Base-by-base conservation (phyloP, 2,797 vertebrate genomes). In the Perodicticus potto region DNA sequence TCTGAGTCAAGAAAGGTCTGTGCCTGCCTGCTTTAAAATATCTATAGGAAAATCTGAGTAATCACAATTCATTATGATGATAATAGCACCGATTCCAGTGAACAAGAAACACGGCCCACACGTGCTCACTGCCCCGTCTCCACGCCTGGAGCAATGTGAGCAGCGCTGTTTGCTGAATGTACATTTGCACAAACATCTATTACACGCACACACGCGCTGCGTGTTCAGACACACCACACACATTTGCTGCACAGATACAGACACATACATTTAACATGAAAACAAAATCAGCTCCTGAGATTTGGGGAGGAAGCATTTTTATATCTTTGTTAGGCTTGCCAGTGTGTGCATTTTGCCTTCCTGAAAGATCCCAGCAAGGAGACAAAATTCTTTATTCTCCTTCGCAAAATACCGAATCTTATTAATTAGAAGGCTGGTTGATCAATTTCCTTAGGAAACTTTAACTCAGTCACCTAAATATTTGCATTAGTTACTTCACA, bases 31-130 rank as follows among this genome's bases (percentile, higher is more conserved):
- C 11, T 85, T 73, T 80, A 84, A 63, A 82, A 77, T 78, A 88
- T 45, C 77, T 76, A 92, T 34, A 81, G 45, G 29, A 53, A 90
- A 91, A 86, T 55, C 86, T 14, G 57, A 94, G 22, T 82, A 93
- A 87, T 91, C 86, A 72, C 13, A 85, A 49, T 63, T 45, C 20
- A 65, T 82, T 92, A 57, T 6, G 5, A 92, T 86, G 49, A 91
- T 29, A 88, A 63, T 37, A 82, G 29, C 27, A 29, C 2, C n/a
- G 34, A 32, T 37, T 76, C 93, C 49, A 86, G 11, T 69, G 32
- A 84, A 89, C 4, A 29, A 80, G 25, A 72, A 86, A 85, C 0
- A 34, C 16, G 22, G 11, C 53, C 57, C 34, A 55, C 6, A 25
- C 1, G 13, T 49, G 27, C 37, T 81, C 8, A 61, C 5, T 40